Evolutionary conservation across 1,140 invertebrate species (phyloP).

Genomic region (Bombus confusus): DNA sequence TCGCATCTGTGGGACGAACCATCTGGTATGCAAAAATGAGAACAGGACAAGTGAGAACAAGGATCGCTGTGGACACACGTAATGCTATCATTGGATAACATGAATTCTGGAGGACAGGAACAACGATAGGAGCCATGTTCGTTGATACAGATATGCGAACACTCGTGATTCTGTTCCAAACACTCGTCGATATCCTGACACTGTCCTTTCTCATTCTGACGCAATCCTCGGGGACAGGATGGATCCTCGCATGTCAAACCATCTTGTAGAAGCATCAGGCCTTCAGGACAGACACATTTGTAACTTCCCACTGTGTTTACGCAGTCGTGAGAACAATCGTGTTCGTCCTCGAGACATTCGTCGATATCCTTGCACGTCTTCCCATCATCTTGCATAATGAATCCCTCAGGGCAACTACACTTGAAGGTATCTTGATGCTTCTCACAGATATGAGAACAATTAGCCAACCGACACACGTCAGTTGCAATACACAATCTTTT

Average conservation of each 20-base stretch:
- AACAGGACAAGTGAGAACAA: constrained; percentile 55
- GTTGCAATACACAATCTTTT: constrained; percentile 7
- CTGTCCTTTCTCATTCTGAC: constrained; percentile 73
- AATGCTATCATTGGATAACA: constrained; percentile 58
- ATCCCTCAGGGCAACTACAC: constrained; percentile 79
- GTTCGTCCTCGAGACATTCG: constrained; percentile 87
- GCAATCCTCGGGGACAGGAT: constrained; percentile 83
- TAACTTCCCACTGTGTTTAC: constrained; percentile 91
- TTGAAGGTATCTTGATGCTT: constrained; percentile 82
- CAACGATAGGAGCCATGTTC: constrained; percentile 86
- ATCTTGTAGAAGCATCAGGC: constrained; percentile 87
- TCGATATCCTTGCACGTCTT: constrained; percentile 86
- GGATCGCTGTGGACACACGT: constrained; percentile 45
- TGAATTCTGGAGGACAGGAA: constrained; percentile 87
- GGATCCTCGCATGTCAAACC: constrained; percentile 87
- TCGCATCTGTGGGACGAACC: constrained; percentile 47
- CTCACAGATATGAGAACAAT: constrained; percentile 83
- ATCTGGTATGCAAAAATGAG: constrained; percentile 36
- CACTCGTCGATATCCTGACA: constrained; percentile 90
- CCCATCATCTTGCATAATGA: constrained; percentile 62
- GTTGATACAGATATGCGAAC: constrained; percentile 73
- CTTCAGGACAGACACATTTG: constrained; percentile 89
- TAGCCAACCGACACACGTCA: constrained; percentile 53
- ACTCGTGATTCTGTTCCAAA: constrained; percentile 86
- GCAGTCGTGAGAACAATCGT: constrained; percentile 87